Base-by-base conservation (phyloP, 1,140 invertebrate genomes). In the Drosophila ananassae region DNA sequence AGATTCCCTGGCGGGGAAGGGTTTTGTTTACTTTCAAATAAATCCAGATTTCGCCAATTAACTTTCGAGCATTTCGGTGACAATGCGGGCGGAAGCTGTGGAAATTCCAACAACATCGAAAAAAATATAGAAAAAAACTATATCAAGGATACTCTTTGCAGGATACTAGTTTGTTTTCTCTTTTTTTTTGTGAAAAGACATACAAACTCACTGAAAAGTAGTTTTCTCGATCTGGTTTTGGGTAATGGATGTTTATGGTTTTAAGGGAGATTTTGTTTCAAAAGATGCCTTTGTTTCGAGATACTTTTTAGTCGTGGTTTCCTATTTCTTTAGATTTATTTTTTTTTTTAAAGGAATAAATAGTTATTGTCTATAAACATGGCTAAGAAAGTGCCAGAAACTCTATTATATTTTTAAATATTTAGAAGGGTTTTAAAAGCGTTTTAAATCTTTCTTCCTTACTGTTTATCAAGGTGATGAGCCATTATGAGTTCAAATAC, bases 11-110 rank as follows among this genome's bases (percentile, higher is more conserved):
- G 8, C 12, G 21, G 21, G 21, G 3, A 22, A 13, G 44, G 21
- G 21, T 10, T 47, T 47, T 47, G 44, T 47, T 47, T 47, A 47
- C 44, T 22, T 47, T 47, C 44, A 24, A 47, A 47, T 47, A 47
- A 47, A 47, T 47, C 44, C 44, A 47, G 44, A 47, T 47, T 47
- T 47, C 44, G 44, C 21, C 44, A 47, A 47, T 47, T 47, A 47
- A 47, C 44, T 47, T 47, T 47, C 44, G 44, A 47, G 21, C 21
- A 47, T 21, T 17, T 22, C 21, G 17, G 17, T 47, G 44, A 47
- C 44, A 12, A 47, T 47, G 44, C 44, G 44, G 44, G 44, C 44
- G 44, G 9, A 47, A 24, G 7, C 22, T 21, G 21, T 24, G 44
- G 44, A 21, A 9, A 24, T 9, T 10, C n/a, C 4, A 44, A 44